Percentiles rank a stretch among this genome's conserved stretches.
Evolutionary conservation across 64 coral and sea anemone species (phyloP).

Genomic region (Hydrozoanthus tunicans): DNA sequence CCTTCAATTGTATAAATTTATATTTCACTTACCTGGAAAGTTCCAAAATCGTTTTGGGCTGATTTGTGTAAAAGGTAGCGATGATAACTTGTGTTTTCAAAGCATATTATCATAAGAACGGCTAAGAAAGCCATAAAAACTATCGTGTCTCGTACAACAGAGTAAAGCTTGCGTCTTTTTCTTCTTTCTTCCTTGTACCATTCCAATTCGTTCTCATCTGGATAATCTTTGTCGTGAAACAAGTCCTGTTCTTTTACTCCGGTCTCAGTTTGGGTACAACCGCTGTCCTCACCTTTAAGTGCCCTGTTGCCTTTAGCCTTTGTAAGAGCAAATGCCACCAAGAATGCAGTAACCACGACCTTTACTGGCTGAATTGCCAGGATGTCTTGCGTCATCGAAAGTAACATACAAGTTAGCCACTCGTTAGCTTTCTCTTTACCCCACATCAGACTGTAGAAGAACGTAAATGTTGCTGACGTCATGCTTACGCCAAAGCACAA

Average conservation of each 20-base stretch:
- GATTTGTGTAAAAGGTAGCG: conserved; percentile 28
- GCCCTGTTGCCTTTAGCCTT: background rate
- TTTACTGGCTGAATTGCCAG: conserved; percentile 20
- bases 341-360: background rate
- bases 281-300: background rate
- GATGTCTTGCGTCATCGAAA: conserved; percentile 21
- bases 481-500: background rate
- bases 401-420: conserved; percentile 8
- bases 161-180: background rate
- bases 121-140: background rate
- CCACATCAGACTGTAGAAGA: conserved; percentile 43
- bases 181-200: conserved; percentile 33
- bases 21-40: too few relatives aligned
- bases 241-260: background rate
- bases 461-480: background rate
- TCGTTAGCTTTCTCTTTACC: conserved; percentile 33
- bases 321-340: conserved; percentile 14
- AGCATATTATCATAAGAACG: conserved; percentile 8
- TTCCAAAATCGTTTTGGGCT: background rate
- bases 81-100: background rate
- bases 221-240: background rate
- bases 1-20: too few relatives aligned
- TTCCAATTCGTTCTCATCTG: background rate
- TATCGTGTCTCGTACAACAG: background rate
- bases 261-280: background rate